Evolutionary conservation across 2,797 vertebrate species (phyloP), one percentile per base, ranked within the genome.

Genomic region (Chaunax sp.): DNA sequence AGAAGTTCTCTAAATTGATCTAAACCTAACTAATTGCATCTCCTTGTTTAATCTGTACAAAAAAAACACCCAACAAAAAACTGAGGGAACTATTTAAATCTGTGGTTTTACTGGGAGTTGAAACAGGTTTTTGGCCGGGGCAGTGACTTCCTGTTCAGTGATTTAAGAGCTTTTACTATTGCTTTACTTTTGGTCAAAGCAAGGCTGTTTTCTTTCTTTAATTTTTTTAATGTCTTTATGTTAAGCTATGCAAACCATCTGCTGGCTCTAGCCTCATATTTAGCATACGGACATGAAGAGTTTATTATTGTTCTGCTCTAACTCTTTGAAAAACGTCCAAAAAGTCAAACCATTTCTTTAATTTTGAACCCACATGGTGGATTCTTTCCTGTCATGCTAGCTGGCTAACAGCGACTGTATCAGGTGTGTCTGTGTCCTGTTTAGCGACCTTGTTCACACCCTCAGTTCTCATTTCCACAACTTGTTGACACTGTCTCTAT

Each of bases 381-480:
- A 54, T 22, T 41, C 38, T 19, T 7, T 64, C 0, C 2, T 43
- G 41, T 26, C 26, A 30, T 22, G 41, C 40, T 22, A 22, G 66
- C 61, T 38, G 51, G 16, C 23, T 57, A 43, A 0, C 5, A 5
- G 7, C 11, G 45, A 38, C 51, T 52, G 20, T 54, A 45, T 35
- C 7, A 57, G 4, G 44, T 63, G 46, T 56, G 50, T 70, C 55
- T 69, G 64, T 45, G 6, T 22, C 63, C 20, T 61, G 4, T 62
- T 68, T 12, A 52, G 49, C 56, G 37, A 64, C 68, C 40, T 50
- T 38, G 20, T 28, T 68, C 50, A 61, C 41, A 33, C 50, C 40
- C 58, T 56, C 51, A 46, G 19, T 58, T 67, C 28, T 38, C 9
- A 16, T 28, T 13, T 40, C 9, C 28, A 52, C 45, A 38, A 45